These are phyloP conservation scores for Glossophaga mutica DNA, from an alignment of 2,797 vertebrate genomes.

Conservation along the genomic window DNA sequence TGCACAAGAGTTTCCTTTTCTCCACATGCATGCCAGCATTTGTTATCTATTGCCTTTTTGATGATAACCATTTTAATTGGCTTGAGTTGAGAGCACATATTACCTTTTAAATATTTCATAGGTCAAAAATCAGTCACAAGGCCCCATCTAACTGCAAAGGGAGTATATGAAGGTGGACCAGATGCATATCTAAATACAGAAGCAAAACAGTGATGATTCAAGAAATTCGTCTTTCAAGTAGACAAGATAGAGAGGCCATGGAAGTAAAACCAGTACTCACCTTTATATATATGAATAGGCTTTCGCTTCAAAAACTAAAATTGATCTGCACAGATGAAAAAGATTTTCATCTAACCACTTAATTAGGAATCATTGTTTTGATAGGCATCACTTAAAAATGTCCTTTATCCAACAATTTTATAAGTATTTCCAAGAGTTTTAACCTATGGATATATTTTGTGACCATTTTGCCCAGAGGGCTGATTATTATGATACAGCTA, in stretches of 20 bases:
- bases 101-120: neutral
- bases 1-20: neutral
- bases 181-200: neutral
- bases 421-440: neutral
- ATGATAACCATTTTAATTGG: neutral
- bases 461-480: neutral
- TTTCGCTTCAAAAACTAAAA: constrained; percentile 5
- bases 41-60: neutral
- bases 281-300: neutral
- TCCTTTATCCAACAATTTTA: neutral
- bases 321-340: neutral
- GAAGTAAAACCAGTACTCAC: neutral
- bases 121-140: neutral
- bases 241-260: neutral
- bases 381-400: neutral
- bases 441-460: neutral
- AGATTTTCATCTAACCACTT: neutral
- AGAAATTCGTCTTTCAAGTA: neutral
- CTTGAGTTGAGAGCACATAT: neutral
- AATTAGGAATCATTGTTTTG: constrained; percentile 10
- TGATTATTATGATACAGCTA: neutral
- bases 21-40: neutral
- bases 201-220: neutral
- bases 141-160: neutral
- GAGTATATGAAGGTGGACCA: neutral